phyloP scores from a whole-genome alignment of 2,113 vertebrate species.

The Haplochromis vanheusdeni region DNA sequence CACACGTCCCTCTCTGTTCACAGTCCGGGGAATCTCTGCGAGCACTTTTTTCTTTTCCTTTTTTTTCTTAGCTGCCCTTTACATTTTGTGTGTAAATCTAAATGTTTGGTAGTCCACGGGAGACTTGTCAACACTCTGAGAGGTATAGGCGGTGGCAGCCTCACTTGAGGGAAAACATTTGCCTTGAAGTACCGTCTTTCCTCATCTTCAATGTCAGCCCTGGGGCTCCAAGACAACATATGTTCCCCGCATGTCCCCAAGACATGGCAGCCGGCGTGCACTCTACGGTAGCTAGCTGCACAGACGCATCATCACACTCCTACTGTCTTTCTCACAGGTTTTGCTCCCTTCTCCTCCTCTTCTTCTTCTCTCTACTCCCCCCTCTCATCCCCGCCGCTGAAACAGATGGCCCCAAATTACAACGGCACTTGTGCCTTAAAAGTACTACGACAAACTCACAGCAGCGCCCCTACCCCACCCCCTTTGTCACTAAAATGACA shows the following conservation, averaged over 20 bases:
- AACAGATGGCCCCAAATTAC: conserved; percentile 94
- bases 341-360: not conserved
- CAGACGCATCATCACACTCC: conserved; percentile 81
- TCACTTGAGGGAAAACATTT: conserved; percentile 93
- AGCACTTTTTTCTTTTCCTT: not conserved
- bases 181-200: conserved; percentile 96
- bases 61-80: conserved; percentile 52
- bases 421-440: conserved; percentile 75
- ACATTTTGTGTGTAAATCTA: conserved; percentile 77
- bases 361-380: not conserved
- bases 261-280: conserved; percentile 78
- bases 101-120: conserved; percentile 81
- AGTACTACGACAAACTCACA: conserved; percentile 77
- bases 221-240: conserved; percentile 94
- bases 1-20: not conserved
- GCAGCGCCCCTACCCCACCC: conserved; percentile 69
- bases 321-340: conserved; percentile 45
- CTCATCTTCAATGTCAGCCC: conserved; percentile 98
- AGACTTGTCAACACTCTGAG: conserved; percentile 90
- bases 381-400: conserved; percentile 53
- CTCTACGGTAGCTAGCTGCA: conserved; percentile 66
- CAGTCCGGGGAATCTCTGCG: conserved; percentile 26
- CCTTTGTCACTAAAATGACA: conserved; percentile 81
- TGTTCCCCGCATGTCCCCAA: conserved; percentile 94
- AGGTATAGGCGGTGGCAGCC: conserved; percentile 88